These are phyloP conservation scores for Pachyrhynchus sulphureomaculatus DNA, from an alignment of 1,140 invertebrate species.

Conservation along the genomic window DNA sequence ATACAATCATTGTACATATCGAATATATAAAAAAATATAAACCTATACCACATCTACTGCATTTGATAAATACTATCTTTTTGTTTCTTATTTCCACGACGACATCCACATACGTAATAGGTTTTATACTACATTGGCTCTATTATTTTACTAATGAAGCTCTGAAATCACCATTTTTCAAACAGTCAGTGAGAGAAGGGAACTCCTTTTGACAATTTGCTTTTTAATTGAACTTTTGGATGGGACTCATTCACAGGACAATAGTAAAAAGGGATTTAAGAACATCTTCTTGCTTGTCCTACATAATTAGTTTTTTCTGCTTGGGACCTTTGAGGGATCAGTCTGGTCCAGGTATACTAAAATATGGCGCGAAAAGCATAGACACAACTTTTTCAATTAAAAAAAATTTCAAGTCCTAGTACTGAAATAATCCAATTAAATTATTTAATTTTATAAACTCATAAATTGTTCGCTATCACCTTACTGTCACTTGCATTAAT, in stretches of 20 bases:
- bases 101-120: not conserved
- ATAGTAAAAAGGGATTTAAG: slow-evolving; percentile 11
- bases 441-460: no score
- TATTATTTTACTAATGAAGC: slow-evolving; percentile 5
- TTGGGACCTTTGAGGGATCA: not conserved
- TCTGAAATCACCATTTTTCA: not conserved
- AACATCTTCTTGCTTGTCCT: slow-evolving; percentile 6
- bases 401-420: no score
- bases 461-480: no score
- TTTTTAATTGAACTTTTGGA: slow-evolving; percentile 14
- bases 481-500: no score
- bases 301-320: slow-evolving; percentile 12
- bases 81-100: no score
- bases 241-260: not conserved
- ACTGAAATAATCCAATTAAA: no score
- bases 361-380: no score
- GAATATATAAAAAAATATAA: no score
- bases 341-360: not conserved
- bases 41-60: no score
- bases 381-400: no score
- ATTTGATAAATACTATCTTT: no score
- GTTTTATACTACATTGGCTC: not conserved
- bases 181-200: not conserved
- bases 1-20: no score
- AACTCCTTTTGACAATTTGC: slow-evolving; percentile 8